Base-by-base conservation (phyloP, 2,113 vertebrate genomes). In the Microcebus tavaratra region DNA sequence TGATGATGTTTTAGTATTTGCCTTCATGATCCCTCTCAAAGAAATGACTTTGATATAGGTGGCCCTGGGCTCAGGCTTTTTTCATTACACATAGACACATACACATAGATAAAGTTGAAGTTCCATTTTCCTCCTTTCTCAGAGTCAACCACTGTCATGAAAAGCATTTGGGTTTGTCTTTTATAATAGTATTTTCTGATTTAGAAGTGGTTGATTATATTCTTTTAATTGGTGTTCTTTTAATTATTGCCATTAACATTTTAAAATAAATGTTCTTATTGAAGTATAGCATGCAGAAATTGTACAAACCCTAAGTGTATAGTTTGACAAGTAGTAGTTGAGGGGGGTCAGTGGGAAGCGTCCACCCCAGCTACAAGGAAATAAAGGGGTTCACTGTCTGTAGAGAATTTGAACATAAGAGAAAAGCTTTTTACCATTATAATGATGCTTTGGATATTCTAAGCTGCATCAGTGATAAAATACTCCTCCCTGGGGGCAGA, bases 131-230 rank as follows among this genome's bases (percentile, higher is more conserved):
- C 21, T 86, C 17, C 50, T n/a, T 90, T 86, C 55, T 55, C 48
- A 67, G 45, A 89, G 67, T 81, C 39, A 79, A 27, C 18, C 5
- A 3, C 10, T 87, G 27, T 92, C 53, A 67, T 50, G 29, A 72
- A 90, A 87, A 78, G 27, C 89, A 94, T 90, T 87, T 72, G 36
- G 21, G 61, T 67, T 89, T 84, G 50, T 89, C 29, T 85, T 92
- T 96, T 78, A 48, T 76, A 76, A 84, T 68, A 75, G 88, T 94
- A 39, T 83, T 97, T 89, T 61, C 59, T 92, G 67, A 76, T 78
- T 87, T 92, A 94, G 53, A 94, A 83, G 63, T 90, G 73, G 82
- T 81, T 18, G 31, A 39, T 95, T 45, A 20, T 61, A 48, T 89
- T 87, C 3, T 61, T 80, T 82, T 65, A 63, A 73, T 92, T 88